Conservation (phyloP, 2,888 invertebrate species). For the Mactromeris polynyma region DNA sequence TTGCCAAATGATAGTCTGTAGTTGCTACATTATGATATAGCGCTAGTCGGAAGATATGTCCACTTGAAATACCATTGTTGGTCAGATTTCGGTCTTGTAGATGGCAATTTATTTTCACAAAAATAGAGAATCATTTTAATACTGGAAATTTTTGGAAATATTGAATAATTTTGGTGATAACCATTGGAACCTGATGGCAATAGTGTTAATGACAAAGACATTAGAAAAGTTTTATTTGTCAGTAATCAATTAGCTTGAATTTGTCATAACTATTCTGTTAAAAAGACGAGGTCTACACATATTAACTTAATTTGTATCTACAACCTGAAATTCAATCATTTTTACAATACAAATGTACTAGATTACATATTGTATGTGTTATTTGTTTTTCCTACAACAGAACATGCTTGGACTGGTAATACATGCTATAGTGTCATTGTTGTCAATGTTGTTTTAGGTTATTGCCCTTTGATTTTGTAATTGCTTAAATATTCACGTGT, state of each 20-base stretch:
- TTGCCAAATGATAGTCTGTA: not conserved
- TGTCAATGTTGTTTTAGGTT: not conserved
- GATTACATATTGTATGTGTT: not conserved
- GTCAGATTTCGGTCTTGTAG: not conserved
- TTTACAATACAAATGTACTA: not conserved
- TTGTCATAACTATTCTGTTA: no score
- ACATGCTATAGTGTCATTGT: constrained; percentile 5
- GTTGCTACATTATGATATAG: not conserved
- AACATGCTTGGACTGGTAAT: constrained; percentile 36
- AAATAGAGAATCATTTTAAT: no score
- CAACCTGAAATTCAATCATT: not conserved
- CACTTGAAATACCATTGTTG: not conserved
- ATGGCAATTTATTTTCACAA: no score
- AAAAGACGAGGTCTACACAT: no score
- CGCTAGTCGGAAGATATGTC: not conserved
- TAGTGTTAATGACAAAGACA: no score
- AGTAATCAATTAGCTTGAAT: no score
- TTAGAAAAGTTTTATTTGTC: no score
- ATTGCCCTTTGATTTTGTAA: not conserved
- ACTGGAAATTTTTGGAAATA: no score
- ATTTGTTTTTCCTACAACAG: constrained; percentile 31
- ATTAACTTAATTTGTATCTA: no score
- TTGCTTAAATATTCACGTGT: no score
- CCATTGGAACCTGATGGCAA: no score
- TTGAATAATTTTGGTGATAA: no score